Base-by-base conservation (phyloP, 2,888 invertebrate genomes). In the Tetrapedia diversipes region DNA sequence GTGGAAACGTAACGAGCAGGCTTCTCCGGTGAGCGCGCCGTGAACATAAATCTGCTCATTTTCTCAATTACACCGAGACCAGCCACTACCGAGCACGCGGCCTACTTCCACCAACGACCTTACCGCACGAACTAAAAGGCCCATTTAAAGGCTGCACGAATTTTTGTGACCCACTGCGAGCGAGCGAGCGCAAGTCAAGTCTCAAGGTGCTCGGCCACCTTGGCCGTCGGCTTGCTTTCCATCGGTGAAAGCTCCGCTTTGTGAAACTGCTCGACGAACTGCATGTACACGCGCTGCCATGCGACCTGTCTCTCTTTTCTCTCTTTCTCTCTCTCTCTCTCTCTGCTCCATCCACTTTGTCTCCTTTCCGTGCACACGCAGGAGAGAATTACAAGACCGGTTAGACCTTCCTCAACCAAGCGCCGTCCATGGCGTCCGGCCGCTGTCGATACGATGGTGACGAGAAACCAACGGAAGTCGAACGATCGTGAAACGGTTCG, bases 151-250 rank as follows among this genome's bases (percentile, higher is more conserved):
- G 72, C 67, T 73, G 79, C 74, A 49, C 71, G 73, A 84, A 84
- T 84, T 84, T 84, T 84, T 84, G 32, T 78, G 84, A 84, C 85
- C 84, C 79, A 84, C 83, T 84, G 79, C 70, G 61, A 57, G 60
- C 53, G 32, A 61, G 24, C 39, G 41, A 34, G 51, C 56, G 54
- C n/a, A n/a, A n/a, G n/a, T n/a, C n/a, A n/a, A n/a, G n/a, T n/a
- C n/a, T 61, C 71, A 60, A 65, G 47, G 64, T 51, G 66, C 39
- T 14, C 63, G 65, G 65, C 81, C 84, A 87, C 86, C 86, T 87
- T 86, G 87, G 86, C 86, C 88, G 86, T 84, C 86, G 87, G 86
- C 86, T 87, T 88, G 89, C 89, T 88, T 88, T 88, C 86, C 87
- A 84, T 80, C 86, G 87, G 89, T 87, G 88, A 88, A 89, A 89